These are phyloP conservation scores for Harpegnathos saltator DNA, from an alignment of 1,140 invertebrate genomes.

Conservation along the genomic window DNA sequence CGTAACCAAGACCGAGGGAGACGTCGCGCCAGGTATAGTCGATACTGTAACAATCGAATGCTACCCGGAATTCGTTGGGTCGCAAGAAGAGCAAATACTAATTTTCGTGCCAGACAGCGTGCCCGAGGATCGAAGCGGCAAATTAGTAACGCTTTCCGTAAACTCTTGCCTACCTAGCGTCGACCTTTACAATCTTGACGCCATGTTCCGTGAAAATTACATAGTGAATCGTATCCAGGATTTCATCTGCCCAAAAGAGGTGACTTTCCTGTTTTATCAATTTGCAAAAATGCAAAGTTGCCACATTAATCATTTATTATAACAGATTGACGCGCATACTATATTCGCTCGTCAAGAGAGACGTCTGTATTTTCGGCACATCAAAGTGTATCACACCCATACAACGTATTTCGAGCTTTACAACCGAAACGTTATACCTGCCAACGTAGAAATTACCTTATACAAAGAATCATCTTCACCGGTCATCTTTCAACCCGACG, in stretches of 20 bases:
- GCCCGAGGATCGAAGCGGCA: conserved; percentile 61
- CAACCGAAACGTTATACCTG: conserved; percentile 74
- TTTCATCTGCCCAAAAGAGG: conserved; percentile 72
- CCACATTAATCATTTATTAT: neutral
- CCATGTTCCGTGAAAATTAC: conserved; percentile 78
- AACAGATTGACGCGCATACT: conserved; percentile 69
- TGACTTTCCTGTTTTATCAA: conserved; percentile 32
- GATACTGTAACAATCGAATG: conserved; percentile 69
- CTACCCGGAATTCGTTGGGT: conserved; percentile 65
- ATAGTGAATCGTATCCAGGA: conserved; percentile 73
- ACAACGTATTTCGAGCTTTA: conserved; percentile 67
- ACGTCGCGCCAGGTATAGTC: conserved; percentile 54
- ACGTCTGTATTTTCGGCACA: conserved; percentile 73
- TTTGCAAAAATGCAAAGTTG: too few relatives aligned
- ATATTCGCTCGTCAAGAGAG: conserved; percentile 72
- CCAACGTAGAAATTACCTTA: conserved; percentile 66
- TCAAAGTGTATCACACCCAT: conserved; percentile 68
- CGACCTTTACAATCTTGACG: conserved; percentile 74
- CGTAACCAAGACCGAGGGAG: conserved; percentile 65
- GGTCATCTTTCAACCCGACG: conserved; percentile 29
- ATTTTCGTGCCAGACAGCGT: conserved; percentile 62
- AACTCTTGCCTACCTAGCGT: conserved; percentile 71
- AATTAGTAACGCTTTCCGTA: conserved; percentile 65
- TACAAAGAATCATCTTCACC: conserved; percentile 42
- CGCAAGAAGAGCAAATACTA: conserved; percentile 64